These are phyloP conservation scores for Conus ventricosus DNA, from an alignment of 1,140 invertebrate species.

Conservation along the genomic window DNA sequence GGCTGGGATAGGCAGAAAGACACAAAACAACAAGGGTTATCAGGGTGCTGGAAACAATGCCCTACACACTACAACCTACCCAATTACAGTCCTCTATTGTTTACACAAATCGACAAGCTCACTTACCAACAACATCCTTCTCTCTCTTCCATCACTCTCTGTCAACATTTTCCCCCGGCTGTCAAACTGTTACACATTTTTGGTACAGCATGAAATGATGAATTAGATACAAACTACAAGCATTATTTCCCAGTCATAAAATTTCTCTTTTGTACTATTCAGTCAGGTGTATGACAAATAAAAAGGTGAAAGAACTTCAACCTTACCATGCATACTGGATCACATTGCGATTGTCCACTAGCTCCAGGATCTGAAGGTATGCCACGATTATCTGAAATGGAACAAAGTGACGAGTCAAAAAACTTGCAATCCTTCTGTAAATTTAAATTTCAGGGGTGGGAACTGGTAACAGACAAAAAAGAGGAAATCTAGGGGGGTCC, in stretches of 20 bases:
- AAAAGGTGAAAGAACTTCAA: slow-evolving; percentile 5
- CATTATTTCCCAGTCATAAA: slow-evolving; percentile 14
- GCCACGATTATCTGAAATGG: slow-evolving; percentile 89
- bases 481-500: no score
- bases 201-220: no score
- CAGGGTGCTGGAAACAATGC: background rate
- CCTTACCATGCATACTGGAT: slow-evolving; percentile 95
- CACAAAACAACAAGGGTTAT: slow-evolving; percentile 51
- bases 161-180: background rate
- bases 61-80: background rate
- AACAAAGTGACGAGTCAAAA: slow-evolving; percentile 28
- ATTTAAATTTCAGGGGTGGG: no score
- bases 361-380: slow-evolving; percentile 92
- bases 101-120: background rate
- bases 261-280: background rate
- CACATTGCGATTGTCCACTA: slow-evolving; percentile 87
- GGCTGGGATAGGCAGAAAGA: slow-evolving; percentile 69
- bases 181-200: no score
- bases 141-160: background rate
- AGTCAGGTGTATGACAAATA: background rate
- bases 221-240: background rate
- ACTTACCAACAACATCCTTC: background rate
- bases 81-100: background rate
- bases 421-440: no score
- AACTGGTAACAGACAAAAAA: no score